Base-by-base conservation (phyloP, 2,888 invertebrate species). In the Drosophila subquinaria region DNA sequence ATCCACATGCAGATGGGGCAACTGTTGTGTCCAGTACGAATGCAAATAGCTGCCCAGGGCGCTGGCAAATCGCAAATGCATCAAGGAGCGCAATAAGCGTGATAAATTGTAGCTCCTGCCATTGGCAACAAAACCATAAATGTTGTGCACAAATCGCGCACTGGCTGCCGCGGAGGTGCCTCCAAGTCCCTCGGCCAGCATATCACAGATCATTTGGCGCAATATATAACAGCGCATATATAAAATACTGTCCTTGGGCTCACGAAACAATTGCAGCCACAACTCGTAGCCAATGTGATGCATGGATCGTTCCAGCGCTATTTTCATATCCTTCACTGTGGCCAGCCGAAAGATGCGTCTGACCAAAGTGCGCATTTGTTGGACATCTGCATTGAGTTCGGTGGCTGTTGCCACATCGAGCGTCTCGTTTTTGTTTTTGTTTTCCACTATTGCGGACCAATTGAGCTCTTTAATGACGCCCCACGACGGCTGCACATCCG, bases 181-280 rank as follows among this genome's bases (percentile, higher is more conserved):
- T n/a, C 6, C 48, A 5, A 15, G 42, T 4, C 59, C 68, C 20
- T 67, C 73, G 9, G 10, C 27, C 1, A 84, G 55, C 57, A 73
- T 71, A 66, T 81, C 83, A 73, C 89, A 87, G 65, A 84, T 76
- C 73, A 84, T 81, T 47, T 82, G 75, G 9, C 86, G 79, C 53
- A 86, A 8, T 23, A 86, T 48, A 27, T 50, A 66, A 53, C 86
- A 86, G 10, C 86, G 81, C 1, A 40, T 40, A 13, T 89, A 72
- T 0, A 86, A n/a, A 13, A 60, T n/a, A 15, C 81, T 82, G 1
- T 79, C 67, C 0, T 62, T 64, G 9, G 74, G 64, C 65, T 85
- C 83, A 0, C 73, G 71, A 33, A 85, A 86, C 13, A 86, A 30
- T 6, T 79, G 65, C 45, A 82, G 48, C 81, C 82, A 82, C n/a